Evolutionary conservation across 30 jellyfish, hydroid and myxozoan genomes (phyloP).

Genomic region (Aurelia coerulea): DNA sequence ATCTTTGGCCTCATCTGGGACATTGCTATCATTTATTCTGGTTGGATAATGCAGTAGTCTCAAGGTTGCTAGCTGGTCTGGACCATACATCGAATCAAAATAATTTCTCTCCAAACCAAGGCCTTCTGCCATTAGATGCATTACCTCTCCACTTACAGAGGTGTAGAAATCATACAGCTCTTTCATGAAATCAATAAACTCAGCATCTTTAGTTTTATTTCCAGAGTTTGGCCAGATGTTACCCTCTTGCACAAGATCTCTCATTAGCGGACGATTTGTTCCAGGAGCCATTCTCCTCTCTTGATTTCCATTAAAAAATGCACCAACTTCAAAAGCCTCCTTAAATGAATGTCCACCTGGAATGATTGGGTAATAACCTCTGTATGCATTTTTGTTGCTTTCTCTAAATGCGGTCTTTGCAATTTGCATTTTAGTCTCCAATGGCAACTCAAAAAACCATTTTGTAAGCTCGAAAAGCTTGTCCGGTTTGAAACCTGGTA

Average conservation of each 20-base stretch:
- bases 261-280: conserved; percentile 57
- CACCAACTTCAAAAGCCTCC: conserved; percentile 86
- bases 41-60: conserved; percentile 86
- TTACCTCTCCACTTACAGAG: conserved; percentile 15
- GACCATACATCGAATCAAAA: conserved; percentile 59
- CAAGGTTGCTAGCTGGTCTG: conserved; percentile 62
- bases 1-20: conserved; percentile 83
- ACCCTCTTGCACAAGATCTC: conserved; percentile 73
- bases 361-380: conserved; percentile 88
- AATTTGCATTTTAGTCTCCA: conserved; percentile 60
- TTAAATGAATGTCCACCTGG: conserved; percentile 89
- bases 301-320: conserved; percentile 15
- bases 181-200: conserved; percentile 48
- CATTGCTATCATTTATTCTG: conserved; percentile 47
- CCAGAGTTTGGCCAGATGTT: conserved; percentile 82
- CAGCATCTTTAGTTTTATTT: conserved; percentile 32
- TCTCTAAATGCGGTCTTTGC: conserved; percentile 65
- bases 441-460: conserved; percentile 79
- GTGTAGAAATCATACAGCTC: conserved; percentile 24
- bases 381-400: conserved; percentile 48
- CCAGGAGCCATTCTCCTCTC: conserved; percentile 23
- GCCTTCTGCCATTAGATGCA: conserved; percentile 72
- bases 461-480: conserved; percentile 65
- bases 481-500: conserved; percentile 78
- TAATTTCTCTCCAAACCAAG: conserved; percentile 50